Evolutionary conservation across 2,888 invertebrate genomes (phyloP), one percentile per base, ranked within the genome.

Genomic region (Agrenia bidenticulata): DNA sequence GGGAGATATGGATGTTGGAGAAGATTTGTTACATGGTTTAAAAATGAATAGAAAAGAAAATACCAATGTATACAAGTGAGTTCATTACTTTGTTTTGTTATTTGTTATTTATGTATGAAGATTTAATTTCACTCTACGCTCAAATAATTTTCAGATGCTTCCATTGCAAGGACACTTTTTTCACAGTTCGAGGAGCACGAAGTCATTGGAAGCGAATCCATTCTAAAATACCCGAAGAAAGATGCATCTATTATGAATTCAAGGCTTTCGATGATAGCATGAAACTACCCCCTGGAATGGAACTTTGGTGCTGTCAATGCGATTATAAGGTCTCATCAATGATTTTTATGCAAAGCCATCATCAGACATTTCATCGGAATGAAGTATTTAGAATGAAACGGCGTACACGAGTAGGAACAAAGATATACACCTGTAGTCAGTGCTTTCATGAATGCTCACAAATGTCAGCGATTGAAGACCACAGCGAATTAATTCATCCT

Each of bases 401-500:
- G 9, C 37, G 41, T 32, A 19, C 41, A n/a, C 5, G 27, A 24
- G 15, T 32, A 2, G 41, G 27, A 9, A 41, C 45, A 2, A 60
- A 54, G 2, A 53, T 61, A 11, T 66, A 64, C 27, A 58, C 51
- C 19, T 72, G 72, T 49, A 59, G n/a, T 15, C 13, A 26, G 2
- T 78, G 80, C 70, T 65, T 78, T 7, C 79, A 80, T 54, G 74
- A 78, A 1, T 80, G 79, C 60, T 76, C 78, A 0, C 75, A 77
- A 1, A 77, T 79, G 9, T 73, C 70, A 0, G 78, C 78, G n/a
- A 77, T 79, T 15, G 77, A 79, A 1, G 70, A 73, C 1, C 82
- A 82, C 73, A 81, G 81, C 24, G 76, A 77, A 0, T 75, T 79
- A 72, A 78, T 78, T 37, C 82, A 82, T 67, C 80, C 54, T n/a